Evolutionary conservation across 2,797 vertebrate genomes (phyloP), one percentile per base, ranked within the genome.

Genomic region (Microchirus variegatus): DNA sequence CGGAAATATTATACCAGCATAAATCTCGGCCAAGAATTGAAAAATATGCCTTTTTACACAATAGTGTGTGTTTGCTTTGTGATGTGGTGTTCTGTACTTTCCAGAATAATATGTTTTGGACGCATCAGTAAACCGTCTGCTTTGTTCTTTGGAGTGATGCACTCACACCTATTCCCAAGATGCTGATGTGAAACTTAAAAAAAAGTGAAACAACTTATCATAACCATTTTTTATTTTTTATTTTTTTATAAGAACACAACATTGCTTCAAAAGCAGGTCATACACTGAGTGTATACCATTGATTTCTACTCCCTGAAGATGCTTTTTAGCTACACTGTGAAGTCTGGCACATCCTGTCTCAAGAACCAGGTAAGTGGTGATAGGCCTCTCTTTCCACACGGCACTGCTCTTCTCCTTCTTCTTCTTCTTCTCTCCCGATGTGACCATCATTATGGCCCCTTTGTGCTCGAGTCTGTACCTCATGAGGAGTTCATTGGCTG

Each of bases 301-400:
- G 82, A 87, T 82, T 83, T 75, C 57, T 70, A 40, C 63, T 76
- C 75, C 67, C 60, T 9, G 13, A 66, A 81, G 77, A 76, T 60
- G 52, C 38, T 55, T 73, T 31, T 82, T 46, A 49, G 63, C 56
- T 71, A 49, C 52, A 40, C n/a, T 22, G 54, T 62, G 63, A 41
- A 61, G 59, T 78, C 76, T 63, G 51, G 52, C 73, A 61, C 63
- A 63, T 22, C 40, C 5, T 31, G 74, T 67, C 51, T 72, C 9
- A 0, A 59, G 48, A 55, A 74, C 50, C 57, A 44, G 57, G 14
- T 31, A 49, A 76, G 59, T 46, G 61, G 67, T 75, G 78, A 81
- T 79, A 74, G 78, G 43, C 64, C 50, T 63, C 58, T 55, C 1
- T 11, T 19, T 55, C 49, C 41, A 18, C 48, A 77, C 14, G 1